Evolutionary conservation across 2,797 vertebrate species (phyloP), one percentile per base, ranked within the genome.

Genomic region (Champsocephalus gunnari): DNA sequence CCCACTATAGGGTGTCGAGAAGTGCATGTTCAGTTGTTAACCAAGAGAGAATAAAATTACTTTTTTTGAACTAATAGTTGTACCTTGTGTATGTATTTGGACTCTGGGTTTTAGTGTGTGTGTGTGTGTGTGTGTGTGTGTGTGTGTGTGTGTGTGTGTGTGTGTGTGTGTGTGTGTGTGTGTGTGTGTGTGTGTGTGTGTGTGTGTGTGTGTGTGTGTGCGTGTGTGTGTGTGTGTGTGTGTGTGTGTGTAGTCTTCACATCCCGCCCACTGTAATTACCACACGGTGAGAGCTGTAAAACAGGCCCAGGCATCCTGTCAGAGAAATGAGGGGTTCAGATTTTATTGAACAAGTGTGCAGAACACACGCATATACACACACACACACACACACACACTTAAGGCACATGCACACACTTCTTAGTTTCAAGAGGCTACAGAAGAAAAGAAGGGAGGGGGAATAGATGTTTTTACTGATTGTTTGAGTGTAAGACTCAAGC

Each of bases 241-340:
- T 44, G 12, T 63, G 9, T 48, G 9, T 62, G 19, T 21, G 0
- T 38, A 38, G 7, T 38, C 34, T 38, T n/a, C 63, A 61, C 55
- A 41, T 82, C 51, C 76, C 54, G 21, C 38, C 50, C 34, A 56
- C 78, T 71, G 16, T 89, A 78, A 90, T 88, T 88, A 89, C 59
- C 47, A 61, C 19, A 70, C 1, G 1, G 43, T 74, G 83, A 64
- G 62, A 78, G 65, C 78, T 45, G 53, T 85, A 71, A 73, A 83
- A 87, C 85, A 82, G 69, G 75, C 69, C 59, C 60, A 67, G 77
- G 67, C 77, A 54, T 82, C 71, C 48, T 71, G 53, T 87, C 57
- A 66, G 24, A 73, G 47, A 63, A 87, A 83, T 85, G 48, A 81
- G 44, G 67, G 83, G 77, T 80, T 75, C 45, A 45, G 24, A 53